A percentile compares a stretch with the other conserved stretches of the same genome.
phyloP scores from a whole-genome alignment of 1,140 invertebrate genomes.

The Daktulosphaira vitifoliae region DNA sequence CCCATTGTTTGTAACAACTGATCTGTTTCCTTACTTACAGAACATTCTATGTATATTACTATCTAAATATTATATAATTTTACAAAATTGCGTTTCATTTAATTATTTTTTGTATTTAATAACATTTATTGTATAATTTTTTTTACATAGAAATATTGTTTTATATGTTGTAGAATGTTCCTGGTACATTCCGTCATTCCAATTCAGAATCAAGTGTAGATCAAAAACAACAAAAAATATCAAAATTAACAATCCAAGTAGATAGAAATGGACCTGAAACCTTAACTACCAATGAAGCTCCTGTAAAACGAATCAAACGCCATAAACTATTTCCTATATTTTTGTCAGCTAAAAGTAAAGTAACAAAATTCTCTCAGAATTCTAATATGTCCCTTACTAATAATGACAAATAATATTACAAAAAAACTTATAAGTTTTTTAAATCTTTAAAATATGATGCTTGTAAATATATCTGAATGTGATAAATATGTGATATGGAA shows the following conservation, averaged over 20 bases:
- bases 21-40: no score
- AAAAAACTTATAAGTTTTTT: slow-evolving; percentile 24
- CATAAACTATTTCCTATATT: slow-evolving; percentile 29
- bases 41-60: no score
- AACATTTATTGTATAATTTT: no score
- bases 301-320: slow-evolving; percentile 23
- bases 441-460: not conserved
- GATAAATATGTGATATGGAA: slow-evolving; percentile 24
- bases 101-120: no score
- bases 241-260: slow-evolving; percentile 5
- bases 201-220: slow-evolving; percentile 25
- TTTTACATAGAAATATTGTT: no score
- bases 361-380: slow-evolving; percentile 1
- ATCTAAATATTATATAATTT: no score
- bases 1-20: no score
- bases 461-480: slow-evolving; percentile 26
- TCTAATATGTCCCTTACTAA: not conserved
- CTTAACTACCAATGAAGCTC: slow-evolving; percentile 4
- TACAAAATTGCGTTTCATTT: no score
- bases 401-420: slow-evolving; percentile 2
- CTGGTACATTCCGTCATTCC: slow-evolving; percentile 12
- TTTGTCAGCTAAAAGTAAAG: slow-evolving; percentile 31
- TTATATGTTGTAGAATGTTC: not conserved
- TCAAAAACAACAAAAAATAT: slow-evolving; percentile 21
- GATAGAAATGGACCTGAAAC: not conserved